Conservation (phyloP, 2,113 vertebrate genomes). For the Melanotaenia duboulayi region DNA sequence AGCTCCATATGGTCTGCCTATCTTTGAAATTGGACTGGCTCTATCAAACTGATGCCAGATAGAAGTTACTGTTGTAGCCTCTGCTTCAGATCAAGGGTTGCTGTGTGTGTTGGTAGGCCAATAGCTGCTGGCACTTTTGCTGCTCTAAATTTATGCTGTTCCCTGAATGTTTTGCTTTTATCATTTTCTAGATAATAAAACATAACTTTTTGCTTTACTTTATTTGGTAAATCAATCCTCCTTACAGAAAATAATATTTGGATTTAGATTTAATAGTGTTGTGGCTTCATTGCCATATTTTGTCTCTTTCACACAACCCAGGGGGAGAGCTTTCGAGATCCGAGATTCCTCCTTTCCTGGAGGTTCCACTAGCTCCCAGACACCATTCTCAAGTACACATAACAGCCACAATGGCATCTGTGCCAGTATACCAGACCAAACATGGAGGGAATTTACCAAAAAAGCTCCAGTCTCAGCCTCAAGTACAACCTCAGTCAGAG, state of each 20-base stretch:
- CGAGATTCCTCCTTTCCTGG: conserved; percentile 48
- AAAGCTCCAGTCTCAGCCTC: conserved; percentile 9
- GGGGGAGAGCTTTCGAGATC: conserved; percentile 62
- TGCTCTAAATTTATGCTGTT: conserved; percentile 34
- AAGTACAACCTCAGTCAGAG: conserved; percentile 13
- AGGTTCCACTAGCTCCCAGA: conserved; percentile 38
- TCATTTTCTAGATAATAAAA: conserved; percentile 31
- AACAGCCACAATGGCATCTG: conserved; percentile 28
- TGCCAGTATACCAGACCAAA: conserved; percentile 30
- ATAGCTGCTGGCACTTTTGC: conserved; percentile 14
- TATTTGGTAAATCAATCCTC: conserved; percentile 15
- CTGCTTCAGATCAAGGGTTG: conserved; percentile 34
- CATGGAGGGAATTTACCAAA: conserved; percentile 12
- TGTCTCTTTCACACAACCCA: conserved; percentile 67
- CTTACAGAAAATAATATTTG: not conserved
- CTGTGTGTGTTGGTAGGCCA: not conserved
- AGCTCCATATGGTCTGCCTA: conserved; percentile 55
- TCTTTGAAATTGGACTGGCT: conserved; percentile 58
- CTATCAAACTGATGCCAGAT: conserved; percentile 36
- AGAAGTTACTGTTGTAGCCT: conserved; percentile 33
- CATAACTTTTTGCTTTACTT: conserved; percentile 2
- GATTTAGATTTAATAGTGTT: conserved; percentile 33
- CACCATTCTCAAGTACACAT: conserved; percentile 12
- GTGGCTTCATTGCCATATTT: conserved; percentile 59
- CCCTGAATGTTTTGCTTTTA: conserved; percentile 23